A percentile compares a stretch with the other conserved stretches of the same genome.
Conservation (phyloP, 2,113 vertebrate species). For the Eulemur macaco region DNA sequence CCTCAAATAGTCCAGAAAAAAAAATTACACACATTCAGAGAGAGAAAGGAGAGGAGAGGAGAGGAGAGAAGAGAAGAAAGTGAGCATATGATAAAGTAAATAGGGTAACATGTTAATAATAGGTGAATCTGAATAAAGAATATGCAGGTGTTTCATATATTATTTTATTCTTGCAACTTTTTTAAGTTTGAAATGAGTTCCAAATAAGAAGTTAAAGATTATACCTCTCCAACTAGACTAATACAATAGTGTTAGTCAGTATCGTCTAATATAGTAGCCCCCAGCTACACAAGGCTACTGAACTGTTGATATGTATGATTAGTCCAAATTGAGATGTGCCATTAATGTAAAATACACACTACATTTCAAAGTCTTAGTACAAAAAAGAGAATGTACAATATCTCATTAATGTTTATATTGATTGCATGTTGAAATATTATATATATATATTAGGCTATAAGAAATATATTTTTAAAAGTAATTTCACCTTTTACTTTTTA, state of each 20-base stretch:
- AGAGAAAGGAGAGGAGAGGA: neutral
- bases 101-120: constrained; percentile 3
- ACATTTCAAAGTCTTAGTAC: neutral
- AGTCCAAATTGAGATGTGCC: neutral
- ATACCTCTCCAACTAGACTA: neutral
- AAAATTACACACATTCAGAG: neutral
- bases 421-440: neutral
- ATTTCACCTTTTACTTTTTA: neutral
- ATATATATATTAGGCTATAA: neutral
- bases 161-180: neutral
- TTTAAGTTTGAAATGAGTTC: neutral
- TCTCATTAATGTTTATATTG: neutral
- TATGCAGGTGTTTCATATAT: neutral
- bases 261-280: neutral
- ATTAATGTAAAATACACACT: neutral
- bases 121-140: neutral
- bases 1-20: neutral
- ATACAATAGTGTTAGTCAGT: too few relatives aligned
- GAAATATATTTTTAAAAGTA: constrained; percentile 23
- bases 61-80: neutral
- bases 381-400: neutral
- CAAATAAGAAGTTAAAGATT: constrained; percentile 19
- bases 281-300: neutral
- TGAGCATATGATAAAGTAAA: neutral
- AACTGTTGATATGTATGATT: neutral